Conservation (phyloP, 2,888 invertebrate species). For the Slavum lentiscoides region DNA sequence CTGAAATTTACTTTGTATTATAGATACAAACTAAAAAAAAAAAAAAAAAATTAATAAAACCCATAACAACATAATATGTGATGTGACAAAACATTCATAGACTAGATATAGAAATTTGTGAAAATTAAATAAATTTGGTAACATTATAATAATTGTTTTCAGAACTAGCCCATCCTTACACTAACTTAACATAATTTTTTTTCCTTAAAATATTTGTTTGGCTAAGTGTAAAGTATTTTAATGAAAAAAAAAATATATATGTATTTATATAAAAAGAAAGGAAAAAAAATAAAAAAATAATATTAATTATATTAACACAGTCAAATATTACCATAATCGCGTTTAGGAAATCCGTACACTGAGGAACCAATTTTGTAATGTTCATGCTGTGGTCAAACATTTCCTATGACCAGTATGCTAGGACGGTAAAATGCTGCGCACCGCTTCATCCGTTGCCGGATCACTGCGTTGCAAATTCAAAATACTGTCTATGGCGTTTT, state of each 20-base stretch:
- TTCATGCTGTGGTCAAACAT: slow-evolving; percentile 51
- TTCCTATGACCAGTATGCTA: slow-evolving; percentile 53
- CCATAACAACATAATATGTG: slow-evolving; percentile 26
- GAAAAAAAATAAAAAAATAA: slow-evolving; percentile 16
- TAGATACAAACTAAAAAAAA: background rate
- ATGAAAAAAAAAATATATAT: slow-evolving; percentile 15
- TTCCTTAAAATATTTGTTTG: slow-evolving; percentile 28
- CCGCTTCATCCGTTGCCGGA: slow-evolving; percentile 56
- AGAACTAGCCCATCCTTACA: slow-evolving; percentile 46
- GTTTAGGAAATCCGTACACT: slow-evolving; percentile 51
- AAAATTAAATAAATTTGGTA: slow-evolving; percentile 30
- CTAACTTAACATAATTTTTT: slow-evolving; percentile 30
- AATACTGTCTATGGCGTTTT: slow-evolving; percentile 79
- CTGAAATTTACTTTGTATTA: background rate
- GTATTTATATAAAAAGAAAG: slow-evolving; percentile 35
- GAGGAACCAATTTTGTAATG: slow-evolving; percentile 49
- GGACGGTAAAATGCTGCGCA: slow-evolving; percentile 55
- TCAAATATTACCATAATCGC: slow-evolving; percentile 49
- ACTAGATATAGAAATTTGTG: slow-evolving; percentile 31
- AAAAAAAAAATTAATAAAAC: slow-evolving; percentile 7
- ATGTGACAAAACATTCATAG: slow-evolving; percentile 15
- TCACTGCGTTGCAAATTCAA: slow-evolving; percentile 64
- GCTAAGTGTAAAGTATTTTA: slow-evolving; percentile 33
- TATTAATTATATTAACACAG: slow-evolving; percentile 45
- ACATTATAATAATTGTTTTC: slow-evolving; percentile 24